These are phyloP conservation scores for Vidua chalybeata DNA, from an alignment of 2,113 vertebrate genomes.

Conservation along the genomic window DNA sequence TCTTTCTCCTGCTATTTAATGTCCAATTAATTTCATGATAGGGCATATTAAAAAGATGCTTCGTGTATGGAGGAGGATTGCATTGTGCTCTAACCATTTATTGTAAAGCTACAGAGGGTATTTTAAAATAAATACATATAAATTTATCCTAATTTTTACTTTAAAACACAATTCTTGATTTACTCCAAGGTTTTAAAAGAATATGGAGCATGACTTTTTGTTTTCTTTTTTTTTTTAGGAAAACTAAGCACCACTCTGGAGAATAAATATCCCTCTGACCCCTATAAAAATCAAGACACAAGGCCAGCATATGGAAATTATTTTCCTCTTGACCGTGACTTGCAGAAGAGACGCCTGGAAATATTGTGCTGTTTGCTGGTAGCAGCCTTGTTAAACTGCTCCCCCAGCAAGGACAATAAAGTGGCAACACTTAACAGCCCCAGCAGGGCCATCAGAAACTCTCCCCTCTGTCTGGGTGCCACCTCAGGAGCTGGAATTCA, in stretches of 20 bases:
- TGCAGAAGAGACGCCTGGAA: slow-evolving; percentile 37
- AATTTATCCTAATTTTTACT: slow-evolving; percentile 16
- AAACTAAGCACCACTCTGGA: neutral
- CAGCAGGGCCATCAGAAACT: neutral
- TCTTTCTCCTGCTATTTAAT: slow-evolving; percentile 70
- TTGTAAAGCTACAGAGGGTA: neutral
- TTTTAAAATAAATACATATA: slow-evolving; percentile 43
- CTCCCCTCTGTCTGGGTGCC: neutral
- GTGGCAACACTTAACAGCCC: neutral
- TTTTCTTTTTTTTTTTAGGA: neutral
- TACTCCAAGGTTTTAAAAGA: neutral
- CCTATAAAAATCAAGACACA: slow-evolving; percentile 54
- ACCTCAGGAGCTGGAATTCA: neutral
- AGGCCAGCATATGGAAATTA: slow-evolving; percentile 66
- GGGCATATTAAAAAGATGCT: slow-evolving; percentile 63
- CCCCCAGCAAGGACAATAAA: neutral
- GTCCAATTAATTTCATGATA: slow-evolving; percentile 71
- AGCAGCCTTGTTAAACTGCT: slow-evolving; percentile 19
- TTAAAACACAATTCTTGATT: neutral
- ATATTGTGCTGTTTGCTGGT: slow-evolving; percentile 18
- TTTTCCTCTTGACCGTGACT: slow-evolving; percentile 60
- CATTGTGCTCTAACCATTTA: neutral
- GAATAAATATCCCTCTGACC: slow-evolving; percentile 47
- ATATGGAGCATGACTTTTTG: neutral
- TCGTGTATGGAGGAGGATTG: slow-evolving; percentile 48